A percentile compares a stretch with the other conserved stretches of the same genome.
Evolutionary conservation across 2,888 invertebrate species (phyloP).

Genomic region (Nowickia ferox): DNA sequence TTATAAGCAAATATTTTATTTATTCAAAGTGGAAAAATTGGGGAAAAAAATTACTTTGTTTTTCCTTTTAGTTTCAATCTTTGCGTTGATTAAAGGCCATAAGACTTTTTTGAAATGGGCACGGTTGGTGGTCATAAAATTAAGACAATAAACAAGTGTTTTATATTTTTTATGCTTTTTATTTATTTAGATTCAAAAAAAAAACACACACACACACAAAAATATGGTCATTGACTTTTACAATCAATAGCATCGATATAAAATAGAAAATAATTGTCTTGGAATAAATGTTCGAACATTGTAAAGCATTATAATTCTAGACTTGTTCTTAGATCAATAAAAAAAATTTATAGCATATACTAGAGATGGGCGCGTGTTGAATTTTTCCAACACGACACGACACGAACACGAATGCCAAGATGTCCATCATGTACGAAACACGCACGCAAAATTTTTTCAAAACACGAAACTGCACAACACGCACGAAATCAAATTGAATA

Average conservation of each 20-base stretch:
- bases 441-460: too few species aligned
- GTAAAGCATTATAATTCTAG: too few species aligned
- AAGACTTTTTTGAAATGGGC: constrained; percentile 8
- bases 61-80: constrained; percentile 9
- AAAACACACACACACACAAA: neutral
- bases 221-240: constrained; percentile 56
- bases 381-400: too few species aligned
- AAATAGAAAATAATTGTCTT: neutral
- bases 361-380: too few species aligned
- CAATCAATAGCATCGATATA: constrained; percentile 6
- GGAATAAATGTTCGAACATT: too few species aligned
- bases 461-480: too few species aligned
- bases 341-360: too few species aligned
- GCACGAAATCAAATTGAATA: too few species aligned
- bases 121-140: constrained; percentile 33
- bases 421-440: too few species aligned
- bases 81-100: constrained; percentile 10
- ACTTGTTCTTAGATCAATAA: too few species aligned
- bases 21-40: constrained; percentile 14
- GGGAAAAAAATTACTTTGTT: neutral
- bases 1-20: neutral
- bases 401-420: too few species aligned
- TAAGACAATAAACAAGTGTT: constrained; percentile 63
- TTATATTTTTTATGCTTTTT: neutral
- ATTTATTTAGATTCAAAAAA: neutral